Conservation (phyloP, 2,113 vertebrate genomes). For the Sula dactylatra region DNA sequence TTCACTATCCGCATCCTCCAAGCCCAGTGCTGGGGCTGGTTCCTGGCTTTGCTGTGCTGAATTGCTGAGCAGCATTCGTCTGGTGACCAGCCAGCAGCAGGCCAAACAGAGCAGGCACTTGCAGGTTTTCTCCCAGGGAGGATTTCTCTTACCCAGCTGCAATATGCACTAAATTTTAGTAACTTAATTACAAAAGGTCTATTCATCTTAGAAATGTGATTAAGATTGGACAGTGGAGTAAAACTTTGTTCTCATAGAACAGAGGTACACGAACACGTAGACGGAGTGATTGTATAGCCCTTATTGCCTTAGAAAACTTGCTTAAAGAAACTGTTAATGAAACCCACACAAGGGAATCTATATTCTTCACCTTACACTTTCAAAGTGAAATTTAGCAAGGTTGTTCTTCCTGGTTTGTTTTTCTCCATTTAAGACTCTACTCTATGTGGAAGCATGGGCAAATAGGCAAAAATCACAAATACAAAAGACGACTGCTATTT, state of each 20-base stretch:
- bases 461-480: not conserved
- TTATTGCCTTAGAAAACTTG: not conserved
- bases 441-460: not conserved
- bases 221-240: not conserved
- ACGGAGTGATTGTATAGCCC: not conserved
- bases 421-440: not conserved
- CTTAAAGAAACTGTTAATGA: not conserved
- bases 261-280: not conserved
- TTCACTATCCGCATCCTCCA: accelerated
- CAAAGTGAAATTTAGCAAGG: not conserved
- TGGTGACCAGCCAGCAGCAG: not conserved
- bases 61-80: not conserved
- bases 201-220: not conserved
- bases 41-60: not conserved
- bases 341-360: not conserved
- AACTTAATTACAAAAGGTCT: not conserved
- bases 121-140: not conserved
- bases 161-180: not conserved
- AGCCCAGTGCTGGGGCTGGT: not conserved
- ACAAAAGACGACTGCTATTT: not conserved
- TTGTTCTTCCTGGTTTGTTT: not conserved
- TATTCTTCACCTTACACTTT: not conserved
- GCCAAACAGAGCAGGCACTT: not conserved
- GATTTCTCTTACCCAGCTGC: not conserved
- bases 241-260: not conserved